Evolutionary conservation across 2,113 vertebrate species (phyloP), one percentile per base, ranked within the genome.

Genomic region (Malurus elegans): DNA sequence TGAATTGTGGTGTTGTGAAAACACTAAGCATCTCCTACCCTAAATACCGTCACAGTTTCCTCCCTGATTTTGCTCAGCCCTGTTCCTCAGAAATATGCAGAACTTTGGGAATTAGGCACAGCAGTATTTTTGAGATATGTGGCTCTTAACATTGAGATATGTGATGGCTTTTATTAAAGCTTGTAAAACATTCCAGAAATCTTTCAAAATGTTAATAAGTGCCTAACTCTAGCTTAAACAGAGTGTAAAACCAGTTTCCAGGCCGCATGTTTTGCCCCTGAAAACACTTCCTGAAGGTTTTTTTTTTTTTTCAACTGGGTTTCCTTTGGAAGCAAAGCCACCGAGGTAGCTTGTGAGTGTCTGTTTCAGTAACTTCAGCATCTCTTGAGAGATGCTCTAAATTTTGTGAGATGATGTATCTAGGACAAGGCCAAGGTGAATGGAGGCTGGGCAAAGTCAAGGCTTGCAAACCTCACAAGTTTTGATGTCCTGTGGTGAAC

Each of bases 361-460:
- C 32, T 6, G 2, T 45, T 56, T 56, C 53, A 20, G 15, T 45
- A 73, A 34, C 26, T 58, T 82, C 70, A 82, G n/a, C 81, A 45
- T 88, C 81, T 75, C 96, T 79, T 42, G 67, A 92, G 86, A 26
- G 50, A 10, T 62, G 75, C 54, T 66, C 85, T 80, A 17, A 21
- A 78, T 90, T 86, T 75, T 86, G 29, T 42, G 51, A 60, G 40
- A 24, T 61, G 57, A 9, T 38, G 12, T 64, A 76, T 79, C n/a
- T 92, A 76, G 88, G 71, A 58, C 88, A 83, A 85, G 78, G 80
- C 86, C 86, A 95, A 91, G 57, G 85, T 90, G 53, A 65, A n/a
- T 5, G 20, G 69, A 74, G 44, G 29, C 15, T 84, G 40, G 32
- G 34, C 16, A 67, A 80, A 86, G 73, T 67, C 31, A 60, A 28